Base-by-base conservation (phyloP, 2,797 vertebrate species). In the Danionella dracula region DNA sequence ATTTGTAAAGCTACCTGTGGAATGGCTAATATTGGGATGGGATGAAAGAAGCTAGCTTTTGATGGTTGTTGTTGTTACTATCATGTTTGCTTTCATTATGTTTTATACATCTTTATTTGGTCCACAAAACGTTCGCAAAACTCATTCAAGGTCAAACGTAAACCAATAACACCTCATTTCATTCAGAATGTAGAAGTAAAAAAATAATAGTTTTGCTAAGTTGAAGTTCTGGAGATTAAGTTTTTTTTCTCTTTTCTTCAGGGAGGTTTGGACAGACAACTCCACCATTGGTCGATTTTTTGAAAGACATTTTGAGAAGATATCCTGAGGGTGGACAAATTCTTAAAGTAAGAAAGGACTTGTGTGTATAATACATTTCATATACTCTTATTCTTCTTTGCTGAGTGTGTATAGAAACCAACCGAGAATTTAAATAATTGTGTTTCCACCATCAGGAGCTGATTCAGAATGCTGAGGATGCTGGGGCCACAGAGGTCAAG, bases 401-500 rank as follows among this genome's bases (percentile, higher is more conserved):
- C 13, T 29, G 20, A 12, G 8, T 2, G 23, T 12, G 23, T 42
- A 4, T 16, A 16, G 21, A 15, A 4, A 6, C 5, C 21, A 5
- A 27, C 6, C 49, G 4, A 32, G 4, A n/a, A 27, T 12, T 11
- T 31, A 2, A 34, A 32, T 4, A 53, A 66, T 20, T 58, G n/a
- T 66, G 8, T 66, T 76, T 68, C 41, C 19, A 35, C 72, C 37
- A 76, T 75, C 64, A 99, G 97, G 97, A 99, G 68, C 82, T 99
- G 82, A 98, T 99, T 85, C 96, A 99, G 82, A 99, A 99, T 81
- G 96, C 97, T 56, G 97, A 99, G 81, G 97, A 99, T 85, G 97
- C 97, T 58, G 96, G 96, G 68, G 97, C 97, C 56, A 94, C 91
- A 4, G 94, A 98, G 73, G 93, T 99, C 76, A 95, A 91, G 82